Evolutionary conservation across 2,113 vertebrate species (phyloP).

Genomic region (Amblyornis subalaris): DNA sequence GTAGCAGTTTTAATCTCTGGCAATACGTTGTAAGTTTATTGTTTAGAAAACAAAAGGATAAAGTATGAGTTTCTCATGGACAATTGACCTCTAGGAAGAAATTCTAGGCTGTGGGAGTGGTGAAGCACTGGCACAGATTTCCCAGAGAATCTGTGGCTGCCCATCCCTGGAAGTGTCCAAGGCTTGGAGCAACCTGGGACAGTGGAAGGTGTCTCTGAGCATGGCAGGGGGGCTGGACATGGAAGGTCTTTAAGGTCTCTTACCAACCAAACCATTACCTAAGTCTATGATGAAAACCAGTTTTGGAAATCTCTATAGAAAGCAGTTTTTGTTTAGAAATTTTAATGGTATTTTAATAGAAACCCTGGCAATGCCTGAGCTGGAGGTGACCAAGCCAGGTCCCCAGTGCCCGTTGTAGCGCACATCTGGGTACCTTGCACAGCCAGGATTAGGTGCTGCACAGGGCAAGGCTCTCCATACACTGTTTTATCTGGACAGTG

Average conservation of each 20-base stretch:
- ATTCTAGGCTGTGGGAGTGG: not conserved
- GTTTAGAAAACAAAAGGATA: not conserved
- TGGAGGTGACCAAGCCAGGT: not conserved
- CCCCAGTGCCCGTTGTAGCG: rapidly evolving
- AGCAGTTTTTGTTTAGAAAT: not conserved
- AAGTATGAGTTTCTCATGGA: not conserved
- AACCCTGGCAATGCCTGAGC: not conserved
- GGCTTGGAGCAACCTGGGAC: rapidly evolving
- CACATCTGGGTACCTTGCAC: rapidly evolving
- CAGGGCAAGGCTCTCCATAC: not conserved
- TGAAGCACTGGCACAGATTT: rapidly evolving
- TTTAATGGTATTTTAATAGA: not conserved
- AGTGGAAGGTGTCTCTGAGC: not conserved
- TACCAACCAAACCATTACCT: not conserved
- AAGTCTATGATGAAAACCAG: not conserved
- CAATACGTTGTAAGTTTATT: not conserved
- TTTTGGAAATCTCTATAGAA: not conserved
- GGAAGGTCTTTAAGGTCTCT: not conserved
- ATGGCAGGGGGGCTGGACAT: too few relatives aligned
- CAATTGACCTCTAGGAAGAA: not conserved
- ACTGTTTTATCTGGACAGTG: rapidly evolving
- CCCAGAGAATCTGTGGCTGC: not conserved
- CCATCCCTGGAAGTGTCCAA: not conserved
- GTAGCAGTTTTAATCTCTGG: not conserved
- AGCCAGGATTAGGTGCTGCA: not conserved